A percentile compares a stretch with the other conserved stretches of the same genome.
Conservation (phyloP, 30 jellyfish, hydroid and myxozoan genomes). For the Haliclystus octoradiatus region DNA sequence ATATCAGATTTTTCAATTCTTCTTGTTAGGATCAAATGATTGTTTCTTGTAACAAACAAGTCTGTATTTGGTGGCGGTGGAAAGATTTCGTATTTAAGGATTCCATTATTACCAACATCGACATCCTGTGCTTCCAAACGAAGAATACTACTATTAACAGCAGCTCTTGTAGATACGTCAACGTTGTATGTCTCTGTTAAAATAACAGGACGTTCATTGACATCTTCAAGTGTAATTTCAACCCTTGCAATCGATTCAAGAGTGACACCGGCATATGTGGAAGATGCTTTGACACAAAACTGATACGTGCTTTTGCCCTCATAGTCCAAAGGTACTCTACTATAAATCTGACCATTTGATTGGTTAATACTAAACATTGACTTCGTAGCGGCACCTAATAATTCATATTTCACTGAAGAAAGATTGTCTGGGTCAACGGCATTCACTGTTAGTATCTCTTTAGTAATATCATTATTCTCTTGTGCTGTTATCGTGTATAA, state of each 20-base stretch:
- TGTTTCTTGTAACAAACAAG: too few species aligned
- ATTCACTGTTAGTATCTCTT: not conserved
- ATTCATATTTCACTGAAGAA: not conserved
- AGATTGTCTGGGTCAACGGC: not conserved
- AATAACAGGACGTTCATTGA: not conserved
- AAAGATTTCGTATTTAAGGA: too few species aligned
- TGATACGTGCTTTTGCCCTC: not conserved
- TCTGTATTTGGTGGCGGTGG: too few species aligned
- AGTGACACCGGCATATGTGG: not conserved
- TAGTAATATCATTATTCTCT: not conserved
- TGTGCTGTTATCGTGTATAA: not conserved
- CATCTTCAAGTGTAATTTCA: not conserved
- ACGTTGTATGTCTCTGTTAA: too few species aligned
- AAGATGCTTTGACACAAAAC: not conserved
- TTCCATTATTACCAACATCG: not conserved
- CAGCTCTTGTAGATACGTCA: not conserved
- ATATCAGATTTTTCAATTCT: not conserved
- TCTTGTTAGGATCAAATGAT: not conserved
- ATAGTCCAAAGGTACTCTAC: not conserved
- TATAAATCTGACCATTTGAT: not conserved
- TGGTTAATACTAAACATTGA: not conserved
- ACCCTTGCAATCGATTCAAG: not conserved
- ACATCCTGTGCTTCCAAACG: not conserved
- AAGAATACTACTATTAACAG: not conserved
- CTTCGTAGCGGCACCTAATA: not conserved